phyloP scores from a whole-genome alignment of 2,113 vertebrate species.

The Scortum barcoo region DNA sequence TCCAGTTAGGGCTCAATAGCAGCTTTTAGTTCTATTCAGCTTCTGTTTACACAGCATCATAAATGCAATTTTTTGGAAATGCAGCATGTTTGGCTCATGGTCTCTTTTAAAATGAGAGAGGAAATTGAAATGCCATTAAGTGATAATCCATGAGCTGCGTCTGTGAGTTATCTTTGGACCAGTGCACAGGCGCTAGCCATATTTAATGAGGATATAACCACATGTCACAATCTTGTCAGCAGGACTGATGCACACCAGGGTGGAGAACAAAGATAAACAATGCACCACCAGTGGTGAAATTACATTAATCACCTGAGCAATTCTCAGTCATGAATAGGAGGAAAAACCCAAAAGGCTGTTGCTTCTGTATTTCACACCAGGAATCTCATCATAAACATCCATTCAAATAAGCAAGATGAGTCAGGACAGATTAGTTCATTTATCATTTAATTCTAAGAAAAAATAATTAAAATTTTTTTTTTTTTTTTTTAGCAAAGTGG shows the following conservation, averaged over 20 bases:
- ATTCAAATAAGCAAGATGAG: slow-evolving; percentile 28
- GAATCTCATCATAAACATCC: slow-evolving; percentile 34
- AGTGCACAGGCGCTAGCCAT: slow-evolving; percentile 7
- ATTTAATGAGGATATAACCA: slow-evolving; percentile 51
- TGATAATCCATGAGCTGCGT: slow-evolving; percentile 38
- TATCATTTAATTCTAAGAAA: slow-evolving; percentile 17
- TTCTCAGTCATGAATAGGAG: slow-evolving; percentile 29
- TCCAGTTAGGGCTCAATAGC: slow-evolving; percentile 4
- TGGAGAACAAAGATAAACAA: slow-evolving; percentile 55
- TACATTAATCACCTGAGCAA: slow-evolving; percentile 35
- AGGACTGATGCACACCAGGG: slow-evolving; percentile 29
- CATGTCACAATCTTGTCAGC: slow-evolving; percentile 40
- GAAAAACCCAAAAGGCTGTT: slow-evolving; percentile 7
- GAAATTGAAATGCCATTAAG: slow-evolving; percentile 46
- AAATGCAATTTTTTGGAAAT: slow-evolving; percentile 20
- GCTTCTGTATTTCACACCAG: slow-evolving; percentile 19
- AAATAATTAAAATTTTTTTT: slow-evolving; percentile 1
- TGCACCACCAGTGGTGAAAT: slow-evolving; percentile 22
- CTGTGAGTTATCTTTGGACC: slow-evolving; percentile 39
- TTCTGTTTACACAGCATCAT: slow-evolving; percentile 36
- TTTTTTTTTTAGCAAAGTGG: no score
- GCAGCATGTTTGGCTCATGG: slow-evolving; percentile 8
- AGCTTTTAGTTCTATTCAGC: slow-evolving; percentile 40
- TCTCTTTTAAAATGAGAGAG: slow-evolving; percentile 40
- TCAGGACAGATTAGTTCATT: slow-evolving; percentile 31